Conservation (phyloP, 2,113 vertebrate species). For the Galemys pyrenaicus region DNA sequence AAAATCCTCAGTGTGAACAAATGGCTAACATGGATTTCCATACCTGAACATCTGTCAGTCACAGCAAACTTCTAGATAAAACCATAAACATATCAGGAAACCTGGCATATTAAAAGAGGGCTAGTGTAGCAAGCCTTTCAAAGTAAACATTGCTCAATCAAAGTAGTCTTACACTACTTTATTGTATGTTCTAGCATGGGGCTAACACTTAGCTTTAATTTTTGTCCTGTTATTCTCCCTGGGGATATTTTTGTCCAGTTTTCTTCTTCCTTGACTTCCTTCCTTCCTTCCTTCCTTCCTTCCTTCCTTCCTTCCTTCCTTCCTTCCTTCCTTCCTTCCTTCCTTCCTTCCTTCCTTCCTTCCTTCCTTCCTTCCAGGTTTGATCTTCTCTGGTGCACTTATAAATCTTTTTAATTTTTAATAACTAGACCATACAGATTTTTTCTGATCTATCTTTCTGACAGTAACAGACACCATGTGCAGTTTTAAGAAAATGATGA, state of each 20-base stretch:
- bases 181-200: not conserved
- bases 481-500: not conserved
- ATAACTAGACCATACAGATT: not conserved
- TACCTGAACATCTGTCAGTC: slow-evolving; percentile 56
- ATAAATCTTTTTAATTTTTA: not conserved
- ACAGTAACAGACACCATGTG: not conserved
- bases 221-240: not conserved
- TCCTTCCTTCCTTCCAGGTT: not conserved
- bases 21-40: not conserved
- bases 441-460: not conserved
- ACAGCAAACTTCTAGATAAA: not conserved
- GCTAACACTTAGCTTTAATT: not conserved
- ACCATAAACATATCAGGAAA: slow-evolving; percentile 4
- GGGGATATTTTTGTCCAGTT: not conserved
- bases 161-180: not conserved
- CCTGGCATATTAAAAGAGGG: not conserved
- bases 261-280: not conserved
- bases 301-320: not conserved
- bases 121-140: not conserved
- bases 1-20: slow-evolving; percentile 46
- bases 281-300: not conserved
- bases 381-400: not conserved
- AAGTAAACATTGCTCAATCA: slow-evolving; percentile 40
- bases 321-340: not conserved
- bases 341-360: not conserved